Evolutionary conservation across 2,888 invertebrate genomes (phyloP), one percentile per base, ranked within the genome.

Genomic region (Syritta pipiens): DNA sequence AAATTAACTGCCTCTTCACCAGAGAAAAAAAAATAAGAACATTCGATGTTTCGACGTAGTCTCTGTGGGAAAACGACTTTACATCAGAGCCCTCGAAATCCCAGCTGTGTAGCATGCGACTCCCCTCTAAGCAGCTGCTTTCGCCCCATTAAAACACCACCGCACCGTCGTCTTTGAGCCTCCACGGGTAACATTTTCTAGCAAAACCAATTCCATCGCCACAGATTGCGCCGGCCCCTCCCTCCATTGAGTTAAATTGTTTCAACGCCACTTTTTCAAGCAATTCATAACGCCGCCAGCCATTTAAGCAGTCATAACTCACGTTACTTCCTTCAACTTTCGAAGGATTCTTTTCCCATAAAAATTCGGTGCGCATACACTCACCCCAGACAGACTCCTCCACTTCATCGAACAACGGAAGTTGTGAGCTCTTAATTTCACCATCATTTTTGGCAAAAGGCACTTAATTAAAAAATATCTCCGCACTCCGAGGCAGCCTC

Each of bases 401-500:
- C n/a, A 17, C 19, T 30, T 3, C 42, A 12, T 14, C 42, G 32
- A 5, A 10, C 5, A 5, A n/a, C 12, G 14, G 20, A 42, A 63
- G 32, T 28, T 28, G 12, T 5, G 46, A 14, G 20, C 30, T 42
- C 42, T 49, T 40, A 49, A 63, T 42, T 44, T 44, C n/a, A 10
- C 32, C 42, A 30, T 53, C 14, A 48, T 55, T 65, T 35, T 19
- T 24, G 9, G 24, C 7, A 42, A 24, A 10, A 42, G 55, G 46
- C 48, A 51, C 62, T 57, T 69, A 51, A 69, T 76, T 51, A 51
- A 59, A 63, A 59, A 60, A 68, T 49, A 49, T 59, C 35, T 40
- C 48, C 37, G 24, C 6, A 40, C 59, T 28, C 28, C 48, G 12
- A 75, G 55, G 53, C 53, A 60, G 46, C 19, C 30, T 24, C 30